Evolutionary conservation across 1,140 invertebrate genomes (phyloP), one percentile per base, ranked within the genome.

Genomic region (Wasmannia auropunctata): DNA sequence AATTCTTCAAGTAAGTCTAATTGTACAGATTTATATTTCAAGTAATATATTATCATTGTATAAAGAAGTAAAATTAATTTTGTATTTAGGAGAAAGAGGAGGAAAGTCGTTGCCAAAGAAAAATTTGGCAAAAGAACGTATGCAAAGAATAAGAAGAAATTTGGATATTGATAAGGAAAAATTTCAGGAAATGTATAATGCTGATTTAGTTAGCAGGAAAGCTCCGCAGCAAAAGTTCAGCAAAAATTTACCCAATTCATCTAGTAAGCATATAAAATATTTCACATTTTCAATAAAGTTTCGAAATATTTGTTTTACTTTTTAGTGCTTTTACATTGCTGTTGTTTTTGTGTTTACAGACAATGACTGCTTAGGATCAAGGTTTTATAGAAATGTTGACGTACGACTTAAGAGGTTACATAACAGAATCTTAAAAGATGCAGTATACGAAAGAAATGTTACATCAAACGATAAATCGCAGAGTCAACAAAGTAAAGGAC

Each of bases 41-140:
- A 56, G 11, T 63, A 40, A 28, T 43, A 28, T 40, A 14, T 76
- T 31, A 77, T 5, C 22, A 14, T 14, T 51, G n/a, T n/a, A 19
- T 62, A 25, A 8, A n/a, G 1, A n/a, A 14, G 19, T 54, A 58
- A 40, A 46, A 43, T 31, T 19, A 76, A 79, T 51, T 65, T 34
- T 46, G 11, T 34, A 14, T 79, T 51, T 79, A 67, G 76, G 2
- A 28, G 74, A 37, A 51, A 60, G 0, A 85, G 54, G 4, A 10
- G 5, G 0, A 65, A 62, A 49, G 19, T 8, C 1, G n/a, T 51
- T 25, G 3, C 3, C 31, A 6, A 91, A 86, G n/a, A 92, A 86
- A 83, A 92, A 91, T 88, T 49, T 88, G 1, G 92, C 89, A n/a
- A 88, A 85, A 28, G 87, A 92, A 11, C 88, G 92, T 31, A 77